phyloP scores from a whole-genome alignment of 2,797 vertebrate species.

The Cynopterus sphinx region DNA sequence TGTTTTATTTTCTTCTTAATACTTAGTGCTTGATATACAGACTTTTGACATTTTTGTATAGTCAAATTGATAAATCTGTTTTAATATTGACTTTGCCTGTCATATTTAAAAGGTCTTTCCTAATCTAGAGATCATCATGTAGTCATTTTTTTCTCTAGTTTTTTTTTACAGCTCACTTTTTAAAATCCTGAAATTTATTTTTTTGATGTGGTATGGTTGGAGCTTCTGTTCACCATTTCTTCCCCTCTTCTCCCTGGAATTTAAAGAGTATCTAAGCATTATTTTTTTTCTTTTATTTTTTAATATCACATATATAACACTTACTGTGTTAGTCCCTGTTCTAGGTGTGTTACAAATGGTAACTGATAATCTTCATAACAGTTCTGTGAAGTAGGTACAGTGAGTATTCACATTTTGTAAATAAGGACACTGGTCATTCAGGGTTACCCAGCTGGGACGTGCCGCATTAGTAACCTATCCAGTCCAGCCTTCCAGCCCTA shows the following conservation, averaged over 20 bases:
- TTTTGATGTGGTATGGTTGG: not conserved
- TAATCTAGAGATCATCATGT: not conserved
- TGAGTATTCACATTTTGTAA: not conserved
- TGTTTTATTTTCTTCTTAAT: not conserved
- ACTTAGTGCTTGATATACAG: not conserved
- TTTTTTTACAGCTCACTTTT: not conserved
- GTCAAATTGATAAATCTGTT: not conserved
- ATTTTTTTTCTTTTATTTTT: not conserved
- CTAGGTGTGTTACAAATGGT: not conserved
- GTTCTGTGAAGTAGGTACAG: not conserved
- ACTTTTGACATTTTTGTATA: not conserved
- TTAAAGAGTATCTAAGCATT: not conserved
- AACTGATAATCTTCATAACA: not conserved
- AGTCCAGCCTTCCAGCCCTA: not conserved
- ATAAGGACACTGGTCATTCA: not conserved
- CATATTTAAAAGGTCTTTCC: not conserved
- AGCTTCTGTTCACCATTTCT: not conserved
- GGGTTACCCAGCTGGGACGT: not conserved
- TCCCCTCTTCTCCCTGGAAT: not conserved
- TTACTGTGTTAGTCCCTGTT: not conserved
- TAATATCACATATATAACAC: too few species aligned
- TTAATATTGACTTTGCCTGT: not conserved
- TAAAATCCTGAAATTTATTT: not conserved
- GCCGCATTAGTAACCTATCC: accelerated
- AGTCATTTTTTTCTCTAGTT: not conserved